Conservation (phyloP, 2,797 vertebrate species). For the Myotis findleyi region DNA sequence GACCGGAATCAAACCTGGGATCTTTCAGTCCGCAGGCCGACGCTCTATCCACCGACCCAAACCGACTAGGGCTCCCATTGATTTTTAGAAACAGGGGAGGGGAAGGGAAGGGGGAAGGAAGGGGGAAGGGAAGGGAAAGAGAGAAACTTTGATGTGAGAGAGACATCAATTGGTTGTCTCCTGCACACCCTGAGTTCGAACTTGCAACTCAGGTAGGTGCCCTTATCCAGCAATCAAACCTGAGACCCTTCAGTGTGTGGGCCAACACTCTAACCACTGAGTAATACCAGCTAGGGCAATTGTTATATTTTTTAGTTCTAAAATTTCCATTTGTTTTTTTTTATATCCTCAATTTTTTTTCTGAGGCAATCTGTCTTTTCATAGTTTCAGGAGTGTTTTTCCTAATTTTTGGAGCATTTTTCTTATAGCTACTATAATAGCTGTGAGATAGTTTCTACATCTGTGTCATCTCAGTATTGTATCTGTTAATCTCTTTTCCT, state of each 20-base stretch:
- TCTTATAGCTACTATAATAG: not conserved
- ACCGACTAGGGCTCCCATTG: too few species aligned
- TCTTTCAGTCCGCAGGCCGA: too few species aligned
- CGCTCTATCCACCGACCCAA: too few species aligned
- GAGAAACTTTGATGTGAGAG: not conserved
- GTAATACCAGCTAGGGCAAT: not conserved
- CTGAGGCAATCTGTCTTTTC: constrained; percentile 34
- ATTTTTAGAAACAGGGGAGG: not conserved
- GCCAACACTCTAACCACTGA: not conserved
- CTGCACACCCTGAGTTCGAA: not conserved
- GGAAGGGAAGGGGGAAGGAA: too few species aligned
- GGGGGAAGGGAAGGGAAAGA: too few species aligned
- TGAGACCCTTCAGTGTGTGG: not conserved
- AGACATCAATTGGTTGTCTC: not conserved
- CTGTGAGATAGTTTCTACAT: constrained; percentile 25
- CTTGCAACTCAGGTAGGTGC: too few species aligned
- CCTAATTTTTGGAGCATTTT: constrained; percentile 39
- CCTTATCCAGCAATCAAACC: not conserved
- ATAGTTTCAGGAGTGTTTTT: constrained; percentile 49
- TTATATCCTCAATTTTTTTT: constrained; percentile 39
- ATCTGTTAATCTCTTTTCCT: constrained; percentile 33
- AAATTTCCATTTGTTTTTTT: constrained; percentile 46
- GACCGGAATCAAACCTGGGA: too few species aligned
- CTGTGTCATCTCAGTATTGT: constrained; percentile 17
- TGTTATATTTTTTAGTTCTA: constrained; percentile 51